A percentile compares a stretch with the other conserved stretches of the same genome.
Conservation (phyloP, 2,888 invertebrate species). For the Cybosia mesomella region DNA sequence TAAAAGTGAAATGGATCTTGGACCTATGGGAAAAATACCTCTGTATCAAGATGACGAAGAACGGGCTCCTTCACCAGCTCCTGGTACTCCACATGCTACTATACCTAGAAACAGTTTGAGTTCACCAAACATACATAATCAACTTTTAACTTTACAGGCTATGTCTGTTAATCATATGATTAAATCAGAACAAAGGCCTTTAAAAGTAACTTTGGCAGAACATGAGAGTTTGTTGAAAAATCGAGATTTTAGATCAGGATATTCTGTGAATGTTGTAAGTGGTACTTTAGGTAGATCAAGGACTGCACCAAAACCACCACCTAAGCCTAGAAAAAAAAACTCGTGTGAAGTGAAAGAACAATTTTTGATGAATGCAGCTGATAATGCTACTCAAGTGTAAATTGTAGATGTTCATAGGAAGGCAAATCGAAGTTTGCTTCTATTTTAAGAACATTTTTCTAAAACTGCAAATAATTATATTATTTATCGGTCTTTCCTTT, state of each 20-base stretch:
- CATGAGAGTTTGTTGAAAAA: constrained; percentile 69
- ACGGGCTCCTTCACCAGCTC: constrained; percentile 83
- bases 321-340: constrained; percentile 91
- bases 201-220: constrained; percentile 75
- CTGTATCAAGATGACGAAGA: constrained; percentile 83
- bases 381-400: constrained; percentile 95
- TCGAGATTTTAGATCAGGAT: constrained; percentile 68
- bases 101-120: constrained; percentile 83
- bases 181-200: constrained; percentile 70
- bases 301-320: constrained; percentile 93
- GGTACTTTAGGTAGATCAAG: constrained; percentile 71
- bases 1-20: constrained; percentile 88
- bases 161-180: constrained; percentile 68
- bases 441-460: not conserved
- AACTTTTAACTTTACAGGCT: constrained; percentile 78
- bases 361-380: constrained; percentile 93
- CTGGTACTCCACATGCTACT: constrained; percentile 82
- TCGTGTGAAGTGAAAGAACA: constrained; percentile 90
- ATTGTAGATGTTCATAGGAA: constrained; percentile 14
- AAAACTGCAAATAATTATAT: not conserved
- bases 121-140: constrained; percentile 84
- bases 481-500: no score
- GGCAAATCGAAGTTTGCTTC: constrained; percentile 17
- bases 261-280: constrained; percentile 73
- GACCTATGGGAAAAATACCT: constrained; percentile 84